Evolutionary conservation across 2,113 vertebrate genomes (phyloP), one percentile per base, ranked within the genome.

Genomic region (Cyphomyrus discorhynchus): DNA sequence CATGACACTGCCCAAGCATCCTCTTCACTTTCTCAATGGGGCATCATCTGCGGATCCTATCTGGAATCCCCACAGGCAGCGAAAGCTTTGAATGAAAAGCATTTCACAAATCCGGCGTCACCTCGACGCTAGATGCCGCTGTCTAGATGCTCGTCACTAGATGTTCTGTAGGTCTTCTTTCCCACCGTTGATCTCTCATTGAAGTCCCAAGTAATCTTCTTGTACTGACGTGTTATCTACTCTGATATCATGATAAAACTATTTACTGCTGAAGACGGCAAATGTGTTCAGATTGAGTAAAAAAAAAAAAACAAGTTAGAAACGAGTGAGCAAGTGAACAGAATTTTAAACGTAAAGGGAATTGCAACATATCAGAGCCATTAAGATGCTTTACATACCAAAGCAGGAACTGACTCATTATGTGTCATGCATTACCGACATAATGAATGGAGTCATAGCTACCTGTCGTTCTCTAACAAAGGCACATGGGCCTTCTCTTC

Each of bases 121-220:
- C 85, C 85, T 17, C n/a, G 19, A 62, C 86, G 46, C 86, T 58
- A 88, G 86, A 42, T 88, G 86, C 45, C 86, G 46, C 86, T 88
- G n/a, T 42, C 31, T 58, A 42, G 39, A 42, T 42, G 39, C 39
- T 42, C 39, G 39, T 42, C 39, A 4, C 39, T 42, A 42, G 39
- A 35, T 58, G 13, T 17, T 86, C 85, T 19, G 49, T 19, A 27
- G 42, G 82, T 49, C 39, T 85, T 85, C 49, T 85, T 27, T 84
- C 11, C 46, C 49, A 24, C 46, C 45, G 15, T 27, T 35, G 27
- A 24, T 52, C 24, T 86, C 47, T 35, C 49, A 50, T 53, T 53
- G 85, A 50, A 50, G 85, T 86, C 45, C n/a, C 52, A n/a, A 80
- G 82, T 84, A 84, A 86, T 52, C 49, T 53, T 86, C 49, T 53